Conservation (phyloP, 2,113 vertebrate species). For the Montifringilla adamsi region DNA sequence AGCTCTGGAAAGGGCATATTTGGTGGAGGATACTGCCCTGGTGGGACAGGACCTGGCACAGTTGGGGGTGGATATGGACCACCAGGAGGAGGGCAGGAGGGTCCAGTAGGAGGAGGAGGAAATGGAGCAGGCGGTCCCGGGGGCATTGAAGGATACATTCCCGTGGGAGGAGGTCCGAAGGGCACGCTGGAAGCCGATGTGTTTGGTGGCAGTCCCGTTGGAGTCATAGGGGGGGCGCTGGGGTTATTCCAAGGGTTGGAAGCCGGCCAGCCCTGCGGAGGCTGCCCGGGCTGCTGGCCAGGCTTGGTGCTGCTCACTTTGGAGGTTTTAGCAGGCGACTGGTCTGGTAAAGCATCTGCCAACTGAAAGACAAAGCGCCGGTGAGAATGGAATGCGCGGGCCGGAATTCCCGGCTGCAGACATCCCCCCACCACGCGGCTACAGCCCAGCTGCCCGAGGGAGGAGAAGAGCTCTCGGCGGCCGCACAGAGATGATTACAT, state of each 20-base stretch:
- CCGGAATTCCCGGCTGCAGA: background rate
- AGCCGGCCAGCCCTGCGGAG: slow-evolving; percentile 72
- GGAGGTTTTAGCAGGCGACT: slow-evolving; percentile 75
- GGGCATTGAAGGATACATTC: slow-evolving; percentile 81
- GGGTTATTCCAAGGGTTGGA: slow-evolving; percentile 75
- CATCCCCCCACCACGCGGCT: background rate
- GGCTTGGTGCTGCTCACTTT: slow-evolving; percentile 74
- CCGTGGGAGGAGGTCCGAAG: slow-evolving; percentile 77
- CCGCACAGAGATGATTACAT: background rate
- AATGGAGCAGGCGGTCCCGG: slow-evolving; percentile 77
- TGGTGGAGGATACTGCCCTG: slow-evolving; percentile 78
- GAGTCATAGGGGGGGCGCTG: slow-evolving; percentile 71
- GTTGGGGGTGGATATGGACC: slow-evolving; percentile 74
- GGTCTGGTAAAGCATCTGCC: slow-evolving; percentile 80
- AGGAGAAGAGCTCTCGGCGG: background rate
- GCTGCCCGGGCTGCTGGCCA: slow-evolving; percentile 64
- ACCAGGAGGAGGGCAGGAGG: slow-evolving; percentile 72
- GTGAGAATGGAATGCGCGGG: background rate
- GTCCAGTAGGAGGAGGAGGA: slow-evolving; percentile 76
- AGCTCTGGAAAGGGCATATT: slow-evolving; percentile 80
- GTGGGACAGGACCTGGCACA: slow-evolving; percentile 73
- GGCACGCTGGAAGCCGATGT: slow-evolving; percentile 72
- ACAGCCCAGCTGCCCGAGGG: background rate
- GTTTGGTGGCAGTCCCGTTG: slow-evolving; percentile 72
- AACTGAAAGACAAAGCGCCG: slow-evolving; percentile 66